Conservation (phyloP, 2,113 vertebrate genomes). For the Sinocyclocheilus anshuiensis region DNA sequence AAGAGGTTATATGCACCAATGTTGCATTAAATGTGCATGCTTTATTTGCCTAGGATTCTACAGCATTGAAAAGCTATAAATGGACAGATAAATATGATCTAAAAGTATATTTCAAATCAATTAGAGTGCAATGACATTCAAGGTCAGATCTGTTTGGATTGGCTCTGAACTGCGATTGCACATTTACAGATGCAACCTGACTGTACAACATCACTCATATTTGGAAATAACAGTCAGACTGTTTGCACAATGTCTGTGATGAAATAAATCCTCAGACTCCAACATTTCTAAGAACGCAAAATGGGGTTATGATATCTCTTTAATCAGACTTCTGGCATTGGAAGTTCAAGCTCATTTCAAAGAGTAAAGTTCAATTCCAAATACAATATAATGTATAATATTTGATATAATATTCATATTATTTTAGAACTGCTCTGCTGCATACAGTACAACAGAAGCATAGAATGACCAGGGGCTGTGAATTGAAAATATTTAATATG, state of each 20-base stretch:
- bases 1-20: background rate
- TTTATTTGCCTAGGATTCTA: background rate
- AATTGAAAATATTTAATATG: background rate
- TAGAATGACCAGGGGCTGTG: background rate
- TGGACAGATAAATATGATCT: background rate
- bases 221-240: slow-evolving; percentile 4
- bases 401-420: background rate
- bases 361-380: background rate
- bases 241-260: slow-evolving; percentile 17
- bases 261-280: background rate
- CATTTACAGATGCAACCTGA: background rate
- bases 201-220: slow-evolving; percentile 13
- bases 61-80: background rate
- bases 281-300: background rate
- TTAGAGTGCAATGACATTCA: background rate
- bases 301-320: background rate
- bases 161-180: background rate
- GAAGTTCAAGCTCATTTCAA: background rate
- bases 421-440: background rate
- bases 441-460: background rate
- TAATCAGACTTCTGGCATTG: background rate
- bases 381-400: background rate
- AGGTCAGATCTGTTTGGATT: slow-evolving; percentile 18
- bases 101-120: background rate
- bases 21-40: background rate